Base-by-base conservation (phyloP, 2,888 invertebrate genomes). In the Tachina lurida region DNA sequence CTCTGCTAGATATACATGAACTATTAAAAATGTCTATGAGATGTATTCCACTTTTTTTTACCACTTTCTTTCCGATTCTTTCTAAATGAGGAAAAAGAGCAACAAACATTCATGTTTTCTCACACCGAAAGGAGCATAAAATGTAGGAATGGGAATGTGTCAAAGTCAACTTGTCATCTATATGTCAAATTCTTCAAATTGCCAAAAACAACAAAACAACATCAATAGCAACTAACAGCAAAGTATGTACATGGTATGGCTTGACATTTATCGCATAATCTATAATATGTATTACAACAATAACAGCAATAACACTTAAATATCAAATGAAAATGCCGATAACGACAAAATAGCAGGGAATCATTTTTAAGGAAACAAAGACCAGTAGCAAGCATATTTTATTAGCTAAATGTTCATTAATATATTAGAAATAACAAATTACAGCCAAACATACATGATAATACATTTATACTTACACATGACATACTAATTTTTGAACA, bases 131-230 rank as follows among this genome's bases (percentile, higher is more conserved):
- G 52, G 67, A 63, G 45, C 74, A 70, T 68, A 65, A 74, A 78
- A 79, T 78, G 60, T 74, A 19, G 88, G 84, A 86, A 87, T 88
- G 84, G 88, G 85, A 86, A 87, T 88, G 85, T 88, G 88, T 90
- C 91, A 91, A 90, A 90, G 89, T 90, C 88, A 88, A 89, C 89
- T 89, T 91, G 91, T 91, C 91, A 91, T 90, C 91, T 89, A 87
- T 88, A 89, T 89, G 90, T 91, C 91, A 91, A 88, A 88, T 84
- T 87, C 87, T 87, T 89, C 87, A 90, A 90, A 88, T 88, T 87
- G 83, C 89, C 88, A 65, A 89, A 89, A 89, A 89, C 86, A 87
- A 88, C 75, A 83, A 87, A 87, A 88, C 75, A 83, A 87, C 84
- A 86, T 52, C n/a, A 43, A 67, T 45, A 73, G 13, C 49, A 58